phyloP scores from a whole-genome alignment of 2,888 invertebrate species.

The Epinotia ramella region DNA sequence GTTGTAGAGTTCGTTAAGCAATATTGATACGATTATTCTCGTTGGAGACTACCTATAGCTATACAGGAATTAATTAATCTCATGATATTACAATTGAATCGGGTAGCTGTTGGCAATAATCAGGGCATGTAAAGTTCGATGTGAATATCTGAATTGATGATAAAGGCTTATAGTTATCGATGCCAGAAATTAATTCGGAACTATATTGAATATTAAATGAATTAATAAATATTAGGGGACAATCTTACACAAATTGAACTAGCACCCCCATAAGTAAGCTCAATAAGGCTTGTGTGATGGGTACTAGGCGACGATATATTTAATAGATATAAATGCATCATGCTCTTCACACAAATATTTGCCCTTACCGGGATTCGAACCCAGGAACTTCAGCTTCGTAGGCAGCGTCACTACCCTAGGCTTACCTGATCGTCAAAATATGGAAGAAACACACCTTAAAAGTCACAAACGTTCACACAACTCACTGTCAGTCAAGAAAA shows the following conservation, averaged over 20 bases:
- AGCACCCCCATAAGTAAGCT: too few species aligned
- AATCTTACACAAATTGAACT: too few species aligned
- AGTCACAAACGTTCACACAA: background rate
- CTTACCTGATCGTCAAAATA: too few species aligned
- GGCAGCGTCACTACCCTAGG: too few species aligned
- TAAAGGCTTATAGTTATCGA: background rate
- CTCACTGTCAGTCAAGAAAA: too few species aligned
- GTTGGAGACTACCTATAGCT: background rate
- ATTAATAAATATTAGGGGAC: too few species aligned
- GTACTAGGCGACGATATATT: too few species aligned
- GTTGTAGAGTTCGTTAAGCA: slow-evolving; percentile 10
- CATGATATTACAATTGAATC: background rate
- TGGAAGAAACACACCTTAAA: background rate
- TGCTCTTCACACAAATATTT: too few species aligned
- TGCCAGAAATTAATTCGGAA: background rate
- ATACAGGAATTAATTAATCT: background rate
- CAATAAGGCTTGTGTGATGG: too few species aligned
- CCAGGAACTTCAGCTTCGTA: too few species aligned
- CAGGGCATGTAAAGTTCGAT: background rate
- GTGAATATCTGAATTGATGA: background rate
- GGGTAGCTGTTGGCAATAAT: background rate
- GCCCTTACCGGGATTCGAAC: too few species aligned
- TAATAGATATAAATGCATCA: too few species aligned
- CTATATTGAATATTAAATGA: background rate
- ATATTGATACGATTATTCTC: slow-evolving; percentile 1